These are phyloP conservation scores for Ceratina calcarata DNA, from an alignment of 1,140 invertebrate genomes.

Conservation along the genomic window DNA sequence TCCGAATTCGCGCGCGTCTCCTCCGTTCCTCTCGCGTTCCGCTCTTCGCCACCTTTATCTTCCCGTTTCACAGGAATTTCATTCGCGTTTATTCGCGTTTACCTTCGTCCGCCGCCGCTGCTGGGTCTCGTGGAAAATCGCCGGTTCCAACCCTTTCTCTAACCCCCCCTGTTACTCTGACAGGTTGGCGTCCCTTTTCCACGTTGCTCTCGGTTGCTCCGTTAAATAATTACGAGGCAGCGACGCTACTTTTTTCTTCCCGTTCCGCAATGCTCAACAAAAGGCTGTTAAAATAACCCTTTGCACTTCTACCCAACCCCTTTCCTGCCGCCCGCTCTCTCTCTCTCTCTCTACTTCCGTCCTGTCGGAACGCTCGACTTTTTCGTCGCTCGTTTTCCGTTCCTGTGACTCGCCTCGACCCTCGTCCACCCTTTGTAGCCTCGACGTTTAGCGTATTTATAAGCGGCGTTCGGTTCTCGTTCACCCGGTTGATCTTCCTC, in stretches of 20 bases:
- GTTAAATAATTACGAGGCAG: conserved; percentile 70
- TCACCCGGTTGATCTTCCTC: background rate
- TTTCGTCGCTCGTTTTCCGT: conserved; percentile 7
- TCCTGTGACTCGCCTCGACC: conserved; percentile 5
- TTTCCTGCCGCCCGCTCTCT: conserved; percentile 35
- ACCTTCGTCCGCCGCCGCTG: conserved; percentile 33
- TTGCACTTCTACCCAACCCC: conserved; percentile 58
- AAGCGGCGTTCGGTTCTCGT: conserved; percentile 59
- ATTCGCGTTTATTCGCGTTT: conserved; percentile 55
- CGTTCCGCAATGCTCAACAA: conserved; percentile 63
- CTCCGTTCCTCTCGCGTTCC: conserved; percentile 24
- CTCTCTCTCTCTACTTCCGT: background rate
- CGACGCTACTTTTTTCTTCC: conserved; percentile 66
- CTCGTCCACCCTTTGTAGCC: conserved; percentile 53
- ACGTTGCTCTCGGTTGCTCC: conserved; percentile 38
- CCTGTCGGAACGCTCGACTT: background rate
- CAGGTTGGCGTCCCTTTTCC: background rate
- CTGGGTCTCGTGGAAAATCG: conserved; percentile 39
- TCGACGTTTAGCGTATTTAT: conserved; percentile 63
- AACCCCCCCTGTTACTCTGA: background rate
- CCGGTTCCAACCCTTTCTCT: background rate
- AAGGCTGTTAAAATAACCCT: conserved; percentile 73
- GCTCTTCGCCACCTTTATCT: conserved; percentile 26
- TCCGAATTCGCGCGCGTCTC: background rate
- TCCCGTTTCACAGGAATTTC: conserved; percentile 17